Conservation (phyloP, 1,140 invertebrate species). For the Ectropis grisescens region DNA sequence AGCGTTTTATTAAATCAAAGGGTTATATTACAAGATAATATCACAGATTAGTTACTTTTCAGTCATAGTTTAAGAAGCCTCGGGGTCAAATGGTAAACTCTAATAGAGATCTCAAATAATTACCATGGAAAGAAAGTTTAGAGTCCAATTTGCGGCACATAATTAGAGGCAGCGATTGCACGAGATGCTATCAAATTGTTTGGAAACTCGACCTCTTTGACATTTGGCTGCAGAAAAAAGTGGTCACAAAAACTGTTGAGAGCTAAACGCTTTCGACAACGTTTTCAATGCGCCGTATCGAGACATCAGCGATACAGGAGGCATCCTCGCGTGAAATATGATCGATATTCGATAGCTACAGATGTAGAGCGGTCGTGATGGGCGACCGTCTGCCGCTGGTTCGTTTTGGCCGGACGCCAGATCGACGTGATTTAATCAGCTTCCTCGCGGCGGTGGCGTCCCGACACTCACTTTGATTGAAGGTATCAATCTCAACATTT, state of each 20-base stretch:
- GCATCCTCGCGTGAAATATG: constrained; percentile 19
- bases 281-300: too few species aligned
- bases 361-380: constrained; percentile 42
- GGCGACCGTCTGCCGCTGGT: constrained; percentile 18
- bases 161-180: too few species aligned
- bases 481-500: constrained; percentile 60
- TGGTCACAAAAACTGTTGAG: too few species aligned
- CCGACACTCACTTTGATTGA: constrained; percentile 55
- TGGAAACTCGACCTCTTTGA: too few species aligned
- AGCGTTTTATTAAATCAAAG: constrained; percentile 26
- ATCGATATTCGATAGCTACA: constrained; percentile 16
- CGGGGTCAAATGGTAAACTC: constrained; percentile 9
- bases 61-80: constrained; percentile 6
- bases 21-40: constrained; percentile 8
- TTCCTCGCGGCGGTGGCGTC: constrained; percentile 41
- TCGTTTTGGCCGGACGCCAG: constrained; percentile 33
- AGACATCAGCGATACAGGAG: too few species aligned
- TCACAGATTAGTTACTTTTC: constrained; percentile 7
- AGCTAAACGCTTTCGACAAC: too few species aligned
- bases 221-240: too few species aligned
- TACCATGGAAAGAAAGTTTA: too few species aligned
- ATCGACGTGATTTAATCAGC: constrained; percentile 65
- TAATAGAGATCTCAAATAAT: constrained; percentile 7
- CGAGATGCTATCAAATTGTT: too few species aligned
- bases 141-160: too few species aligned